Base-by-base conservation (phyloP, 2,113 vertebrate genomes). In the Platysteira castanea region DNA sequence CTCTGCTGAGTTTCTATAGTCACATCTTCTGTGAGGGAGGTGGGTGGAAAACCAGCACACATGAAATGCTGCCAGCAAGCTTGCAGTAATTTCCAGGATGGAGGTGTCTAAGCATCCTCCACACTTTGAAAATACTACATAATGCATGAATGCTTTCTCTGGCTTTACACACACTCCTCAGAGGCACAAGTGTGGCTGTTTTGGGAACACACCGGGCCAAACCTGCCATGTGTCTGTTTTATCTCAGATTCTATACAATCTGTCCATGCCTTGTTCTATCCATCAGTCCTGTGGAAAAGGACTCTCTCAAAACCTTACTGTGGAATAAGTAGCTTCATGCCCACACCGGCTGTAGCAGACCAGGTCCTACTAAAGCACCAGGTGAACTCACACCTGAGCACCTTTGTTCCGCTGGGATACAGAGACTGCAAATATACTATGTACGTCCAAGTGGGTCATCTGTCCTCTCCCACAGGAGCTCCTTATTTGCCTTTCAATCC, bases 51-150 rank as follows among this genome's bases (percentile, higher is more conserved):
- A 94, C 24, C 76, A 97, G 95, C 76, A 74, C 4, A 39, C 21
- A 50, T 23, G 69, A 80, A 78, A 95, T 0, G 39, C 87, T 94
- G 93, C 94, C 85, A 95, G 84, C 75, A 63, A 90, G 71, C 54
- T 73, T 3, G 2, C 91, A 93, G 50, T 86, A 70, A 83, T 96
- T 95, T 96, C 68, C 90, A 95, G 74, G 53, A 67, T 47, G 85
- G 82, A 96, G 93, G 93, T 96, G 95, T 96, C 67, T 69, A 64
- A 93, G 94, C 95, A 88, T 87, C 85, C 94, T 90, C 91, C 94
- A 86, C 90, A 84, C 84, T 90, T 83, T 7, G 9, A 69, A 84
- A 93, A 93, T 94, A 94, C 96, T 93, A 83, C 95, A 96, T 93
- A 94, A 95, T 94, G 87, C 54, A 95, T 93, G 90, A 95, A 80